Base-by-base conservation (phyloP, 2,797 vertebrate genomes). In the Enteromius afrohamiltoni region DNA sequence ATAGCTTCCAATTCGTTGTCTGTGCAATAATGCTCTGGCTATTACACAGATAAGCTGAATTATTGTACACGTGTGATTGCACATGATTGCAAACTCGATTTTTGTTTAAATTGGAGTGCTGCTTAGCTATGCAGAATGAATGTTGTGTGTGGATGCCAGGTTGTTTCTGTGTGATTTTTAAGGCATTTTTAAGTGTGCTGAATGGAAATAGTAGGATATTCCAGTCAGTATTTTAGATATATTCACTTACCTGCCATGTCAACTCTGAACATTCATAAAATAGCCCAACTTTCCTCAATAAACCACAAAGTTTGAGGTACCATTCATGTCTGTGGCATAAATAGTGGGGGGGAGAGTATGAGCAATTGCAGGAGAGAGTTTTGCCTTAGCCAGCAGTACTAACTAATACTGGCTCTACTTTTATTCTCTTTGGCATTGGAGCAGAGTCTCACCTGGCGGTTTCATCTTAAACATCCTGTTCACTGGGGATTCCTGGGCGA, bases 371-470 rank as follows among this genome's bases (percentile, higher is more conserved):
- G 42, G 40, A 29, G 16, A 29, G 23, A 76, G 23, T 34, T 34
- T 74, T 74, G 16, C 34, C 34, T 76, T 47, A 74, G 69, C 69
- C 58, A 81, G 55, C 69, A 74, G 23, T 26, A 21, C 8, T 73
- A 6, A 21, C 73, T 73, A 76, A 85, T 29, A 6, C 67, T 29
- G 23, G 14, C 71, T 76, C 29, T 69, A 60, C 16, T 69, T 53
- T 80, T 51, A 79, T 79, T 68, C 77, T 80, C 70, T 34, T 74
- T 70, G 78, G 80, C 17, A 31, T 69, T 29, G 49, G 45, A 74
- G 51, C 29, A 70, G 45, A 64, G 70, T 60, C 74, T 84, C 74
- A 84, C 85, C 74, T 86, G 82, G 73, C 53, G 29, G 34, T 78
- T 78, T 67, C 21, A 47, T 55, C 82, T 53, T 78, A 73, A 83